Conservation (phyloP, 2,797 vertebrate species). For the Carduelis carduelis region DNA sequence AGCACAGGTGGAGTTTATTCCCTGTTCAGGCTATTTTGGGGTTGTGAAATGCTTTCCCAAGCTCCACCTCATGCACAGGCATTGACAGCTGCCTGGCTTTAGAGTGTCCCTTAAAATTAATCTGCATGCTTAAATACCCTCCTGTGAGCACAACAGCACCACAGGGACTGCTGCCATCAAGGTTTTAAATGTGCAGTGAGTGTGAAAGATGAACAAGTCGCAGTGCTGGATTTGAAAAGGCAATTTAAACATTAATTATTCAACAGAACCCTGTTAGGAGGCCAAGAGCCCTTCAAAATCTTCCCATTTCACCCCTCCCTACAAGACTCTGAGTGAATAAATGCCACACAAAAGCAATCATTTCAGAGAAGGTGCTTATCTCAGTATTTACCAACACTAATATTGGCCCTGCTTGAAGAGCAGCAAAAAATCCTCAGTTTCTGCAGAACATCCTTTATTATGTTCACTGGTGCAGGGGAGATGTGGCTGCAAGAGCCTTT, state of each 20-base stretch:
- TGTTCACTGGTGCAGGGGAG: background rate
- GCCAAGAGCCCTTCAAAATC: constrained; percentile 8
- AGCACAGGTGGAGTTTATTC: background rate
- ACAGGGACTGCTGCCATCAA: background rate
- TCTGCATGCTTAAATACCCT: constrained; percentile 4
- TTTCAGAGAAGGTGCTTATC: background rate
- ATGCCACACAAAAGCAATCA: background rate
- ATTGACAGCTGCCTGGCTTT: background rate
- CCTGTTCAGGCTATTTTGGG: background rate
- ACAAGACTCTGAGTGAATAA: background rate
- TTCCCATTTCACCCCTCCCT: background rate
- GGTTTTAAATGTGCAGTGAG: background rate
- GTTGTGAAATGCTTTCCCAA: background rate
- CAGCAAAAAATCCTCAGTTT: background rate
- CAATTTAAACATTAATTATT: constrained; percentile 32
- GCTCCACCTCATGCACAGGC: background rate
- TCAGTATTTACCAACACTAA: background rate
- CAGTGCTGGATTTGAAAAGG: constrained; percentile 14
- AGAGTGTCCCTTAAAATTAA: constrained; percentile 14
- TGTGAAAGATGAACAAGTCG: background rate
- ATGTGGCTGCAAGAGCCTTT: background rate
- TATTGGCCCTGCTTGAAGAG: background rate
- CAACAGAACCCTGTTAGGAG: background rate
- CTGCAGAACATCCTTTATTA: background rate
- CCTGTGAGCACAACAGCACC: background rate